These are phyloP conservation scores for Pithys albifrons DNA, from an alignment of 2,113 vertebrate genomes.

Conservation along the genomic window DNA sequence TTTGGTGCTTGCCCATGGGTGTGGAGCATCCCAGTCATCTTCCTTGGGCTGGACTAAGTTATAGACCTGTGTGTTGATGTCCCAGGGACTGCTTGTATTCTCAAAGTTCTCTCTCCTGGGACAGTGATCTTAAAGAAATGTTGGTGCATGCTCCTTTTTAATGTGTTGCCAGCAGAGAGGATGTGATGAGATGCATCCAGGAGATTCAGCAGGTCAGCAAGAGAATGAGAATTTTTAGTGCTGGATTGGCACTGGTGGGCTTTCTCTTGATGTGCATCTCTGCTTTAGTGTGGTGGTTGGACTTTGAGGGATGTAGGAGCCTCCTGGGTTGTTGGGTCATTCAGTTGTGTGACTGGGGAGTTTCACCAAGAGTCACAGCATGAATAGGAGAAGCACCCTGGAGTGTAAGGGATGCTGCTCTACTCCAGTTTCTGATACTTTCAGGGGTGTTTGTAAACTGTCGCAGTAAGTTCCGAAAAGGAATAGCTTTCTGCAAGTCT, in stretches of 20 bases:
- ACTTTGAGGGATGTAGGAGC: background rate
- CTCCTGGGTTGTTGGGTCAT: background rate
- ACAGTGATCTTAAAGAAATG: background rate
- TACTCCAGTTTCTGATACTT: background rate
- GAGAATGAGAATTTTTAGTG: background rate
- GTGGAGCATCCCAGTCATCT: background rate
- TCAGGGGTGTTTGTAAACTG: background rate
- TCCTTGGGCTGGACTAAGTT: background rate
- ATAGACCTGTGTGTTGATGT: background rate
- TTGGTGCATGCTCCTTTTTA: background rate
- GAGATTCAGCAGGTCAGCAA: background rate
- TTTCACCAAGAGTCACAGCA: background rate
- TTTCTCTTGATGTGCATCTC: background rate
- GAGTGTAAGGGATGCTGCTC: background rate
- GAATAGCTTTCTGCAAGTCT: background rate
- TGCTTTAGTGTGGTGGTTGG: background rate
- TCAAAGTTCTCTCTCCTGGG: background rate
- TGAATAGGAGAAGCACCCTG: accelerated
- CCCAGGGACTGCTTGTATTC: background rate
- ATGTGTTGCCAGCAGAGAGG: accelerated
- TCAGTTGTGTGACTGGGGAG: accelerated
- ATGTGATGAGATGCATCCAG: background rate
- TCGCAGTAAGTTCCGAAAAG: background rate
- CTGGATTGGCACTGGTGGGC: background rate
- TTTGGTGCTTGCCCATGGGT: accelerated